phyloP scores from a whole-genome alignment of 2,888 invertebrate species.

The Euproctis similis region DNA sequence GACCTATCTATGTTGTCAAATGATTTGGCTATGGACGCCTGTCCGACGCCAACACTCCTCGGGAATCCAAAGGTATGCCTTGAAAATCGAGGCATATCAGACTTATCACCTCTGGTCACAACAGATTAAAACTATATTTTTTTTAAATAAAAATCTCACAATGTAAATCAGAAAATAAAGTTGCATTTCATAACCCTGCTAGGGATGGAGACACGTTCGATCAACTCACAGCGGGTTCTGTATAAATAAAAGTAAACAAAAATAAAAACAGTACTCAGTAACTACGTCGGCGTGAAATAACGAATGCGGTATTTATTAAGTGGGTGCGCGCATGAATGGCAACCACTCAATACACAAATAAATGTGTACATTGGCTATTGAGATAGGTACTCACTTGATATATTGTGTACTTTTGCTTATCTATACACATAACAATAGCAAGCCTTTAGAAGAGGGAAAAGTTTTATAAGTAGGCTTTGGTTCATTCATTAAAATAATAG shows the following conservation, averaged over 20 bases:
- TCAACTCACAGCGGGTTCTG: conserved; percentile 35
- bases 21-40: too few relatives aligned
- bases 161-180: too few relatives aligned
- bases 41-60: too few relatives aligned
- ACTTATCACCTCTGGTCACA: too few relatives aligned
- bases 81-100: too few relatives aligned
- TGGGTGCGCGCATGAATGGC: conserved; percentile 29
- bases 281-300: conserved; percentile 30
- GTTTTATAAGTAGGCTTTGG: conserved; percentile 9
- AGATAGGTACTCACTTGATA: too few relatives aligned
- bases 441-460: conserved; percentile 7
- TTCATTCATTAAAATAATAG: background rate
- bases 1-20: too few relatives aligned
- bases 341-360: conserved; percentile 36
- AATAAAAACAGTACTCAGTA: conserved; percentile 32
- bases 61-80: too few relatives aligned
- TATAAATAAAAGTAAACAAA: conserved; percentile 45
- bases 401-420: conserved; percentile 21
- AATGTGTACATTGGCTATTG: conserved; percentile 31
- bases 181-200: too few relatives aligned
- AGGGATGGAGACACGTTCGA: too few relatives aligned
- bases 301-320: conserved; percentile 23
- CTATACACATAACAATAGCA: conserved; percentile 15
- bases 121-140: too few relatives aligned
- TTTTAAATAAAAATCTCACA: too few relatives aligned